These are phyloP conservation scores for Mobula birostris DNA, from an alignment of 2,113 vertebrate species.

Conservation along the genomic window DNA sequence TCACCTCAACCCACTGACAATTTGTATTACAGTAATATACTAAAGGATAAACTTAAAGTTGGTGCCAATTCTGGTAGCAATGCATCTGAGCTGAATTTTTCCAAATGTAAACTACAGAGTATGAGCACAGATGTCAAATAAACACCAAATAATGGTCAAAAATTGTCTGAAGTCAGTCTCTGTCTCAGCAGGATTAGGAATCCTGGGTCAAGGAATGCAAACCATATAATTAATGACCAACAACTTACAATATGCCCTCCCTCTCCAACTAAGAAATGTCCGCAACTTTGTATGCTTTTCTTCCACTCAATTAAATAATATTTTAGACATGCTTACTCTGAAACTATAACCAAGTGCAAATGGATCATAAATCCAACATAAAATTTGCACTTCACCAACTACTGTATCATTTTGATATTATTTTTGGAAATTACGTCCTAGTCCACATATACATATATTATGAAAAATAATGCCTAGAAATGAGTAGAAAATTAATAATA, in stretches of 20 bases:
- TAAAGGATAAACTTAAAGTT: background rate
- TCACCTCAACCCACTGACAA: too few relatives aligned
- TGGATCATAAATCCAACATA: background rate
- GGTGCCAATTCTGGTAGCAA: background rate
- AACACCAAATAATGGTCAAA: background rate
- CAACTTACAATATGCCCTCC: too few relatives aligned
- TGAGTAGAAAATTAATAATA: background rate
- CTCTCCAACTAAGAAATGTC: too few relatives aligned
- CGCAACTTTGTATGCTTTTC: background rate
- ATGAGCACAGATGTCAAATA: background rate
- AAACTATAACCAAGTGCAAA: background rate
- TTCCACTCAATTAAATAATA: background rate
- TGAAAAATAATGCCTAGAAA: background rate
- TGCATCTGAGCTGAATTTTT: background rate
- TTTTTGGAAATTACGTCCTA: background rate
- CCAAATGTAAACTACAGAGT: background rate
- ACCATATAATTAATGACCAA: too few relatives aligned
- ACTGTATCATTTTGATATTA: background rate
- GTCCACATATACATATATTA: background rate
- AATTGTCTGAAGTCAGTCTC: background rate
- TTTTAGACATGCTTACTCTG: background rate
- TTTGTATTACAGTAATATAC: background rate
- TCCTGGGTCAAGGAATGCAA: too few relatives aligned
- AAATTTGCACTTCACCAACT: background rate
- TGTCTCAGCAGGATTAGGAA: background rate